These are phyloP conservation scores for Butastur rufipennis DNA, from an alignment of 2,113 vertebrate species.

Conservation along the genomic window DNA sequence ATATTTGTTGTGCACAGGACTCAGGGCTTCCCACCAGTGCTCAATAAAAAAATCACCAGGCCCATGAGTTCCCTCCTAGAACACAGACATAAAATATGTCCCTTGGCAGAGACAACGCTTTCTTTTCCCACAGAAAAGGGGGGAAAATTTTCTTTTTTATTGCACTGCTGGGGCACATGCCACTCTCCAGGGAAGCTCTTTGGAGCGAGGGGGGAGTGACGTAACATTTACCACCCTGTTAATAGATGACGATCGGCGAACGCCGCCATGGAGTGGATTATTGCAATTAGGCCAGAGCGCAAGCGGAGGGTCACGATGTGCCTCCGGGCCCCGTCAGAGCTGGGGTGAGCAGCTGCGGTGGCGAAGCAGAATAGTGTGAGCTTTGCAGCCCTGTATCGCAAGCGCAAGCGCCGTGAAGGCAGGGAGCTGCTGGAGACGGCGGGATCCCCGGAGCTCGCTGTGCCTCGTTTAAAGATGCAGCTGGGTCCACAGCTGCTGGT, in stretches of 20 bases:
- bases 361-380: neutral
- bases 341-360: neutral
- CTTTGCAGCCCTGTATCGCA: accelerated
- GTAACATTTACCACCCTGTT: neutral
- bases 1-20: neutral
- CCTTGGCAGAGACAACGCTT: slow-evolving; percentile 38
- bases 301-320: neutral
- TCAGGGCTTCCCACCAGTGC: neutral
- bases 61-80: neutral
- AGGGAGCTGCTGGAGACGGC: neutral
- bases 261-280: neutral
- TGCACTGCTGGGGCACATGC: neutral
- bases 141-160: neutral
- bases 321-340: neutral
- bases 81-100: slow-evolving; percentile 39
- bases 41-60: neutral
- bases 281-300: neutral
- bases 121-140: slow-evolving; percentile 53
- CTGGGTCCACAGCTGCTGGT: neutral
- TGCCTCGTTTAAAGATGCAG: neutral
- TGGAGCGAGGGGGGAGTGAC: neutral
- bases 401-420: accelerated
- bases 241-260: neutral
- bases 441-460: accelerated
- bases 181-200: slow-evolving; percentile 3